Percentiles rank a stretch among this genome's conserved stretches.
Conservation (phyloP, 2,888 invertebrate genomes). For the Pollenia angustigena region DNA sequence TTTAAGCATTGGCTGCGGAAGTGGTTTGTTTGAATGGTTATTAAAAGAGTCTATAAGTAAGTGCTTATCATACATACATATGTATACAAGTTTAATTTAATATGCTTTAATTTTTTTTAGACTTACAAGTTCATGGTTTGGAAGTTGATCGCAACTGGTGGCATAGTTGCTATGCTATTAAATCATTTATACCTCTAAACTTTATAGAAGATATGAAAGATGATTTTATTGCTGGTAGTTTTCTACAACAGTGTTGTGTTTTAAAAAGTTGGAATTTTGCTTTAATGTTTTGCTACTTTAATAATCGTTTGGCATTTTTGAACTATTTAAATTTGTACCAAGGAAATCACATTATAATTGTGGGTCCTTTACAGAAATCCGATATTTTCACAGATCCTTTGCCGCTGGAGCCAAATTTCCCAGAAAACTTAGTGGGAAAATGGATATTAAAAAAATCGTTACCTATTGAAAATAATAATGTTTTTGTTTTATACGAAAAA, state of each 20-base stretch:
- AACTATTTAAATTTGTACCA: conserved; percentile 87
- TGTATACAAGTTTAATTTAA: conserved; percentile 2
- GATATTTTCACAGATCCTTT: conserved; percentile 89
- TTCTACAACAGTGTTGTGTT: conserved; percentile 84
- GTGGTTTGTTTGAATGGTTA: conserved; percentile 93
- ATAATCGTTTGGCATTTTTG: conserved; percentile 88
- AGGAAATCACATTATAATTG: conserved; percentile 89
- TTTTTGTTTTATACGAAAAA: conserved; percentile 87
- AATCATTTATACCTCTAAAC: conserved; percentile 88
- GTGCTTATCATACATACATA: conserved; percentile 16
- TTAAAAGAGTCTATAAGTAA: conserved; percentile 88
- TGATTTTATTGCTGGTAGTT: conserved; percentile 67
- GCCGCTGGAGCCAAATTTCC: conserved; percentile 87
- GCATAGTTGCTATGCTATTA: conserved; percentile 90
- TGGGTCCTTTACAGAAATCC: conserved; percentile 88
- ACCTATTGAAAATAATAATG: conserved; percentile 87
- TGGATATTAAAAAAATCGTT: conserved; percentile 87
- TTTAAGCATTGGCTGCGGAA: conserved; percentile 91
- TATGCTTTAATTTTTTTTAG: conserved; percentile 82
- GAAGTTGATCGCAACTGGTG: conserved; percentile 94
- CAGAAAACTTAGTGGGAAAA: conserved; percentile 75
- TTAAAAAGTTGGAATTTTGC: conserved; percentile 83
- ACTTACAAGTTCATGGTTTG: conserved; percentile 87
- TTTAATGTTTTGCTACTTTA: conserved; percentile 92
- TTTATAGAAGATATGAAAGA: conserved; percentile 83